Evolutionary conservation across 2,888 invertebrate genomes (phyloP), one percentile per base, ranked within the genome.

Genomic region (Tetranychus piercei): DNA sequence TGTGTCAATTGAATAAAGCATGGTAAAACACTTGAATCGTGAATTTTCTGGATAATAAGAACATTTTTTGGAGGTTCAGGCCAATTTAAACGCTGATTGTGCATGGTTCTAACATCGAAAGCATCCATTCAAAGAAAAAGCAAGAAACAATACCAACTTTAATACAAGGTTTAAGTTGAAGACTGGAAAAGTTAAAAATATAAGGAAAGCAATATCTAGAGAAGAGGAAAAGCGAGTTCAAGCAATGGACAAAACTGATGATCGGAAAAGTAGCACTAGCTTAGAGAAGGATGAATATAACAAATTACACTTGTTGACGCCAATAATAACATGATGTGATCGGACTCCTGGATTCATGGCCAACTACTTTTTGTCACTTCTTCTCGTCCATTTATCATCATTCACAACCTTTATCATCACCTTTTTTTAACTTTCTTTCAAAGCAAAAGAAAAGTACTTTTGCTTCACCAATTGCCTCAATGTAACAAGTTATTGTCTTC

Each of bases 11-110:
- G 91, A 15, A 93, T 90, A 84, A 95, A 96, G 1, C 94, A 94
- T 77, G 88, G 87, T 78, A 94, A 85, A 71, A 96, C 92, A 66
- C 89, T 88, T 11, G 90, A 90, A 83, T 96, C 96, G 82, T 92
- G 88, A 74, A 94, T 91, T 83, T 96, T 96, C 85, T 95, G 95
- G 84, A 96, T 94, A 78, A 96, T 94, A 79, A 96, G 87, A 79
- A 95, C 95, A n/a, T 92, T 92, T 78, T 94, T 86, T 1, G 95
- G 95, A 23, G 93, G 91, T 83, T 94, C 95, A 87, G 93, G 92
- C 96, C 96, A 96, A 71, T 92, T 94, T 81, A 96, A 85, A 81
- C 94, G 87, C 86, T 95, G 95, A 81, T 93, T 93, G 20, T 55
- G 55, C 55, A 55, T 55, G 15, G 55, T 55, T 15, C 55, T 55